Evolutionary conservation across 1,140 invertebrate species (phyloP).

Genomic region (Trissolcus basalis): DNA sequence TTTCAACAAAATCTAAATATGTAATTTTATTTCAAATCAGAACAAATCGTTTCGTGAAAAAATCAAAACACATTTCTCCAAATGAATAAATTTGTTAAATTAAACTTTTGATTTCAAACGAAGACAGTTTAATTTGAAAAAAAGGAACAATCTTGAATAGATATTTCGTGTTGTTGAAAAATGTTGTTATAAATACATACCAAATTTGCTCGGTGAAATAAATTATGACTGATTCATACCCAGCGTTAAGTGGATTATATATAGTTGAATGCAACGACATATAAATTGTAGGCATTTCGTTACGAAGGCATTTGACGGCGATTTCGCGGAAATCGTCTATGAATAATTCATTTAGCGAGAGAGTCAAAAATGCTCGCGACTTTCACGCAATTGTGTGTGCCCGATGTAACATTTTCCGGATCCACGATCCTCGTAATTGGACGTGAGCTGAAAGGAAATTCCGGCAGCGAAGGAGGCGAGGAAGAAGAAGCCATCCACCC

Average conservation of each 20-base stretch:
- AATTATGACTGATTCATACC: not conserved
- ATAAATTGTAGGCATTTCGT: conserved; percentile 22
- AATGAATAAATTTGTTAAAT: too few species aligned
- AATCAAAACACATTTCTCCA: too few species aligned
- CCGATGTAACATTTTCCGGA: conserved; percentile 22
- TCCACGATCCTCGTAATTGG: conserved; percentile 20
- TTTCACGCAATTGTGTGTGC: conserved; percentile 39
- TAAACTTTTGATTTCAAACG: too few species aligned
- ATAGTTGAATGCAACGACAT: conserved; percentile 1
- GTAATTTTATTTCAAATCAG: too few species aligned
- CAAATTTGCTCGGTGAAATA: not conserved
- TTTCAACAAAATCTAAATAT: too few species aligned
- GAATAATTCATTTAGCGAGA: conserved; percentile 37
- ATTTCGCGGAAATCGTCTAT: conserved; percentile 43
- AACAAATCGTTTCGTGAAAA: too few species aligned
- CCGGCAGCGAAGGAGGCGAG: conserved; percentile 4
- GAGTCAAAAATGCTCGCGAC: conserved; percentile 12
- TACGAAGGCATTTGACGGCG: conserved; percentile 5
- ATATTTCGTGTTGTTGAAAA: too few species aligned
- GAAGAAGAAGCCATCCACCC: conserved; percentile 35
- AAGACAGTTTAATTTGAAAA: too few species aligned
- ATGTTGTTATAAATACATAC: too few species aligned
- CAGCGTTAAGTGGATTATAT: not conserved
- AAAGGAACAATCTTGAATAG: too few species aligned
- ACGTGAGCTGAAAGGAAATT: conserved; percentile 15